These are phyloP conservation scores for Odobenus rosmarus DNA, from an alignment of 2,113 vertebrate species.

Conservation along the genomic window DNA sequence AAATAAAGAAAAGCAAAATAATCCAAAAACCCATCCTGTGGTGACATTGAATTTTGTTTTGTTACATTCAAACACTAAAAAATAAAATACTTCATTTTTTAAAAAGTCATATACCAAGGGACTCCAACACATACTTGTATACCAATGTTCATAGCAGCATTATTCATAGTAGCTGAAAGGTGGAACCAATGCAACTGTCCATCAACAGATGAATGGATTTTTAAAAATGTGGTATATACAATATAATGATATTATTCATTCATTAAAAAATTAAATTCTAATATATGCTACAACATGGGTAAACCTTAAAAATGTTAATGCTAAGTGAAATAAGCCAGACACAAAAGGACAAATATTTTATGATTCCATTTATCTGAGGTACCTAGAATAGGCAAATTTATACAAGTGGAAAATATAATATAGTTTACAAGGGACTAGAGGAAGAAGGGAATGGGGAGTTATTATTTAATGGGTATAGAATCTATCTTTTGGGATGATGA, in stretches of 20 bases:
- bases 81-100: background rate
- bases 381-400: background rate
- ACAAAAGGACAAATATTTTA: background rate
- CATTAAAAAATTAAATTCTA: background rate
- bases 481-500: background rate
- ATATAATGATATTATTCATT: background rate
- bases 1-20: background rate
- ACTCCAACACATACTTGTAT: background rate
- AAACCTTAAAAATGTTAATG: background rate
- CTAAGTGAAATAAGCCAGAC: background rate
- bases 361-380: background rate
- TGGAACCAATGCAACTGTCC: background rate
- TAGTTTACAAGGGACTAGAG: background rate
- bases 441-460: background rate
- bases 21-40: background rate
- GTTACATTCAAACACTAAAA: constrained; percentile 1
- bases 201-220: background rate
- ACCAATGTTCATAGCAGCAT: background rate
- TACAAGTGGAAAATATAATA: background rate
- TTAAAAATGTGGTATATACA: background rate
- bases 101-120: background rate
- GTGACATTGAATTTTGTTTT: background rate
- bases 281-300: background rate
- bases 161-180: background rate
- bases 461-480: background rate